These are phyloP conservation scores for Sphaeramia orbicularis DNA, from an alignment of 2,797 vertebrate species.

Conservation along the genomic window DNA sequence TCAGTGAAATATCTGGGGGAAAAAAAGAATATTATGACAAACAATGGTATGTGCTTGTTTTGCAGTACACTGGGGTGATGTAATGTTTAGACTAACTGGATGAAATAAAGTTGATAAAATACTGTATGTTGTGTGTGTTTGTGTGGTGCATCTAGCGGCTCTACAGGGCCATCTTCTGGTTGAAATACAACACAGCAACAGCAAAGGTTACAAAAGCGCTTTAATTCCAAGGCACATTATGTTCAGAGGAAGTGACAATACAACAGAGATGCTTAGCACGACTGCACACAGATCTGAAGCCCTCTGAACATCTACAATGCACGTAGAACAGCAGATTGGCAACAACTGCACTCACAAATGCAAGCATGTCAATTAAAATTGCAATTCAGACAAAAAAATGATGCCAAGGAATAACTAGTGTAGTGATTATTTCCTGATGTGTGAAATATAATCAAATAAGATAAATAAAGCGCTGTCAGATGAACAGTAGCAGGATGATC, in stretches of 20 bases:
- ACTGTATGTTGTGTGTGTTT: neutral
- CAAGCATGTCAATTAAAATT: neutral
- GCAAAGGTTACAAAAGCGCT: conserved; percentile 54
- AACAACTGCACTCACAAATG: conserved; percentile 3
- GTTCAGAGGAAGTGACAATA: conserved; percentile 47
- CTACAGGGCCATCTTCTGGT: conserved; percentile 55
- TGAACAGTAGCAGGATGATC: neutral
- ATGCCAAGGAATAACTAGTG: neutral
- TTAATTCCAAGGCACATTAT: conserved; percentile 77
- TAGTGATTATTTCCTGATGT: conserved; percentile 22
- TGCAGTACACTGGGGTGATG: conserved; percentile 78
- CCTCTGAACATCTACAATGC: conserved; percentile 16
- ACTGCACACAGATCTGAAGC: conserved; percentile 48
- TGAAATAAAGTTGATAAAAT: conserved; percentile 79
- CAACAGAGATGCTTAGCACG: conserved; percentile 15
- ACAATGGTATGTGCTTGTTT: conserved; percentile 66
- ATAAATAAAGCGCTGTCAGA: neutral
- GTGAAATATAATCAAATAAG: neutral
- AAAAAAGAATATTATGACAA: conserved; percentile 39
- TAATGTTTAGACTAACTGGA: conserved; percentile 84
- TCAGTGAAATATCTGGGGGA: conserved; percentile 34
- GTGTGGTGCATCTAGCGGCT: neutral
- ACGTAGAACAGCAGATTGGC: conserved; percentile 32
- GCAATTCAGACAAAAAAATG: neutral
- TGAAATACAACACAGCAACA: neutral